Percentiles rank a stretch among this genome's conserved stretches.
Evolutionary conservation across 2,797 vertebrate species (phyloP).

Genomic region (Galaxias olidus): DNA sequence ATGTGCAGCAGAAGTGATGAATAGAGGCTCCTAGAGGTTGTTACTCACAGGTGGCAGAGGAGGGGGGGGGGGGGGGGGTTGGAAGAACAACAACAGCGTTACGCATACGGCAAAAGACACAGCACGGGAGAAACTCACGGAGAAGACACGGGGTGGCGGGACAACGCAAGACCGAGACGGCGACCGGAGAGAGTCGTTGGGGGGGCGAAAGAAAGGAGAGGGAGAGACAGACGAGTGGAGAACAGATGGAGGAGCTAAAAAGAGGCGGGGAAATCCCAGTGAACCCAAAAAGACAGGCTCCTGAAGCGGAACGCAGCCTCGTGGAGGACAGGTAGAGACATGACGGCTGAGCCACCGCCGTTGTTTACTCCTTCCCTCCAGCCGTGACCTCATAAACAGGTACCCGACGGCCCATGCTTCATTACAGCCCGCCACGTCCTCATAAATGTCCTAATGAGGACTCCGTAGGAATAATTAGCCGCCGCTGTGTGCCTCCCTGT

Average conservation of each 20-base stretch:
- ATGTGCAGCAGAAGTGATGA: constrained; percentile 75
- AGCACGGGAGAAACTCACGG: neutral
- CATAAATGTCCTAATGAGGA: constrained; percentile 51
- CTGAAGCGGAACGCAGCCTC: neutral
- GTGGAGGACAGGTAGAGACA: constrained; percentile 8
- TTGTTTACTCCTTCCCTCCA: constrained; percentile 31
- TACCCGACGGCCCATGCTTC: constrained; percentile 24
- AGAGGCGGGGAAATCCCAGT: neutral
- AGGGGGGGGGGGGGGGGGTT: constrained; percentile 25
- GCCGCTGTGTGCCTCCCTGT: constrained; percentile 45
- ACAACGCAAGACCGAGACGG: constrained; percentile 2
- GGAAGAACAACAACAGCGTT: constrained; percentile 6
- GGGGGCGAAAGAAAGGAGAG: constrained; percentile 4
- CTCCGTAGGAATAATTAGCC: constrained; percentile 61
- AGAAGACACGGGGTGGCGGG: constrained; percentile 14
- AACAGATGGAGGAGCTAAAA: neutral
- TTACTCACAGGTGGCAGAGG: constrained; percentile 80
- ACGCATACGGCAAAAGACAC: neutral
- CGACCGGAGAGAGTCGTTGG: neutral
- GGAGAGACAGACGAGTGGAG: neutral
- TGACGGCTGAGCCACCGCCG: neutral
- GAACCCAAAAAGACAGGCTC: neutral
- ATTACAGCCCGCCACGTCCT: constrained; percentile 32
- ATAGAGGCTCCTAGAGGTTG: constrained; percentile 63
- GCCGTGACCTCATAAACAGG: constrained; percentile 35